Evolutionary conservation across 2,113 vertebrate species (phyloP), one percentile per base, ranked within the genome.

Genomic region (Saccopteryx leptura): DNA sequence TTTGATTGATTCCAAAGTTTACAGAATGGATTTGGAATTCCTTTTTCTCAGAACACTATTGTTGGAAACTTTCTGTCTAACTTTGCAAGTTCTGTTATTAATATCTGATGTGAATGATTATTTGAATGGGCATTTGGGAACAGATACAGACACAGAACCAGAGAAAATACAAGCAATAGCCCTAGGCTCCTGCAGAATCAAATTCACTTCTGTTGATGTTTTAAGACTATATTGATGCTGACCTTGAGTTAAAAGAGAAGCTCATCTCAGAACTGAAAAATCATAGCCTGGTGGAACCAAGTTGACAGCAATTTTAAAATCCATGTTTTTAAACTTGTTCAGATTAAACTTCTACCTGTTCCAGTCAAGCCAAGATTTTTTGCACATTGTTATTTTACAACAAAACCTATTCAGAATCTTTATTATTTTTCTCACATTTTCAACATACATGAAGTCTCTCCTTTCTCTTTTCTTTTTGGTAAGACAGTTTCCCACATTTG

Each of bases 81-180:
- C 65, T 89, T 96, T 95, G 39, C 14, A 86, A 91, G n/a, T 86
- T 94, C 23, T 93, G 13, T 93, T 98, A 93, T 94, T 94, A 96
- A 91, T 95, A 86, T 94, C 61, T 61, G 74, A 96, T 92, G n/a
- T 88, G 69, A 97, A 96, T 93, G 50, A 94, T 95, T 95, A 96
- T 93, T 86, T 94, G 74, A 94, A 94, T 95, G 86, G 60, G 21
- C 58, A 18, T 91, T 91, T 93, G 91, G 91, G 95, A 95, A 91
- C 9, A 90, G 75, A 87, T 63, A 90, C 2, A 94, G 48, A 65
- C 78, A 95, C 3, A 91, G 69, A 94, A 91, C 65, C 54, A 71
- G 60, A 95, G 82, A 96, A 97, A 94, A 96, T 95, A 89, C 23
- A 96, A 96, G 91, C 60, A 86, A 88, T 80, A 95, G 89, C 91